phyloP scores from a whole-genome alignment of 2,888 invertebrate species.

The Rhamnusium bicolor region DNA sequence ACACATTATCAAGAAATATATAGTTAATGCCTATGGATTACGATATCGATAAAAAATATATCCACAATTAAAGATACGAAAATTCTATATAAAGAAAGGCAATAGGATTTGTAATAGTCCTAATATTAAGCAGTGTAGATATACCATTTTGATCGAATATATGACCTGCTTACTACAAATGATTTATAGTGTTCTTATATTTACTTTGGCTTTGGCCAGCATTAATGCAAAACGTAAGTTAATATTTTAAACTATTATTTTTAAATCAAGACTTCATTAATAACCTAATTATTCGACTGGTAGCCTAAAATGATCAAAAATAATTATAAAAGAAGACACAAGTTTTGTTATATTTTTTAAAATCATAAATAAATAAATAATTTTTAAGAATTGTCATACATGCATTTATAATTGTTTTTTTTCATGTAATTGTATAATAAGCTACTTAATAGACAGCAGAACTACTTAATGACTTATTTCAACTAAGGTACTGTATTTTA shows the following conservation, averaged over 20 bases:
- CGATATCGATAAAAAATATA: neutral
- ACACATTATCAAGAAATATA: constrained; percentile 8
- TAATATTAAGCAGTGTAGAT: constrained; percentile 15
- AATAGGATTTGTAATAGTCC: neutral
- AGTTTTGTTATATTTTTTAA: no score
- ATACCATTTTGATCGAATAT: constrained; percentile 6
- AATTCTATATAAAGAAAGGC: constrained; percentile 6
- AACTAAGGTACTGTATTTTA: neutral
- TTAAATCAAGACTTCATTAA: neutral
- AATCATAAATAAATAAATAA: no score
- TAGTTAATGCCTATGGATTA: constrained; percentile 20
- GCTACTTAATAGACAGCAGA: neutral
- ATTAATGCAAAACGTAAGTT: constrained; percentile 31
- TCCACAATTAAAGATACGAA: constrained; percentile 20
- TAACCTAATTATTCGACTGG: neutral
- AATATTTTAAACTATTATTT: neutral
- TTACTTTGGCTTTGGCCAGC: constrained; percentile 17
- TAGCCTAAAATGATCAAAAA: no score
- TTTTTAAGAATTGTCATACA: no score
- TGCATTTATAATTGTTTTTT: no score
- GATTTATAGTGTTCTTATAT: constrained; percentile 7
- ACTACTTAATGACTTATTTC: neutral
- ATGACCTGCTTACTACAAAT: constrained; percentile 5
- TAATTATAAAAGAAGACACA: no score
- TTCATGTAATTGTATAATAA: neutral